A percentile compares a stretch with the other conserved stretches of the same genome.
Conservation (phyloP, 2,113 vertebrate species). For the Etia nguti region DNA sequence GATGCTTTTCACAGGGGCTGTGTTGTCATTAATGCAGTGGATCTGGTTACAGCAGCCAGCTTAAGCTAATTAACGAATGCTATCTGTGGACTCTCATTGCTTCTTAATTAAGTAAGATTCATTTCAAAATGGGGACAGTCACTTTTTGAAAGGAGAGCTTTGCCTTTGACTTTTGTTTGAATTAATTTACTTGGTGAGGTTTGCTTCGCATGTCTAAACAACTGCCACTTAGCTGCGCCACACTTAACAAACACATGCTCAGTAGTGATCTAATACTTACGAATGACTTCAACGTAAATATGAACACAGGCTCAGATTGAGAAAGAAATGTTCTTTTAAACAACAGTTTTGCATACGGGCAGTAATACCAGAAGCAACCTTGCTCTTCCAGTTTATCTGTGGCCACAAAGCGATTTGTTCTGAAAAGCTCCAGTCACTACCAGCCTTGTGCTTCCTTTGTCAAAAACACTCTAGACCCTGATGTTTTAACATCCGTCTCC, state of each 20-base stretch:
- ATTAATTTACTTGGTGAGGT: constrained; percentile 2
- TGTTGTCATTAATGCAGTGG: constrained; percentile 79
- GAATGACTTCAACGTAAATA: background rate
- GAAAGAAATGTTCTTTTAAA: background rate
- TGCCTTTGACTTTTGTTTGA: constrained; percentile 2
- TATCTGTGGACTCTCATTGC: constrained; percentile 77
- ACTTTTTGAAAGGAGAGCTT: constrained; percentile 17
- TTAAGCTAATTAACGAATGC: constrained; percentile 79
- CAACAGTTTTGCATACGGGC: background rate
- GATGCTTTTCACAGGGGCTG: constrained; percentile 78
- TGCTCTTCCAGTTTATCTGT: constrained; percentile 7
- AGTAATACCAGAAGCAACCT: constrained; percentile 10
- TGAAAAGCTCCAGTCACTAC: background rate
- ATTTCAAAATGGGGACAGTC: constrained; percentile 66
- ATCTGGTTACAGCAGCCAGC: constrained; percentile 79
- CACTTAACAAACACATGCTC: background rate
- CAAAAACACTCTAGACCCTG: background rate
- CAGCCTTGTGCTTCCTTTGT: background rate
- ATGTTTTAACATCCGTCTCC: background rate
- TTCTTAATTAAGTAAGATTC: constrained; percentile 78
- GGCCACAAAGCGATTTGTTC: background rate
- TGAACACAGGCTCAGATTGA: background rate
- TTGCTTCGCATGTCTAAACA: background rate
- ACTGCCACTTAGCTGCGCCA: background rate
- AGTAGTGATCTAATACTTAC: background rate